Evolutionary conservation across 1,140 invertebrate genomes (phyloP).

Genomic region (Drosophila sp.): DNA sequence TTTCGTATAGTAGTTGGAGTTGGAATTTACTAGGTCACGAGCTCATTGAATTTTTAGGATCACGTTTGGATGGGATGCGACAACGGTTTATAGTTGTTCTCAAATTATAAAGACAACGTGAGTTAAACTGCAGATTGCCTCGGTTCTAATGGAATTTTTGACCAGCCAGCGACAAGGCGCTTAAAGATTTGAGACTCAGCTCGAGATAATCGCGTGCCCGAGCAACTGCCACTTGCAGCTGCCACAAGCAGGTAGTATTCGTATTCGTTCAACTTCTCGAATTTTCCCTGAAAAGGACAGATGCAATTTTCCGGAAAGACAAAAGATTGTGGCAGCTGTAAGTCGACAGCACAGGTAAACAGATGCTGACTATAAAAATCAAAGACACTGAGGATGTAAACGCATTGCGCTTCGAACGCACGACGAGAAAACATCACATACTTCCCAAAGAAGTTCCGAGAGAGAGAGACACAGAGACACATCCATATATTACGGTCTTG

Average conservation of each 20-base stretch:
- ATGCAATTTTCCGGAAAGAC: constrained; percentile 55
- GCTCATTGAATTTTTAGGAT: constrained; percentile 52
- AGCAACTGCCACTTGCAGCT: constrained; percentile 59
- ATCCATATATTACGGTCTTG: background rate
- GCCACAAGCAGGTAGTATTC: constrained; percentile 50
- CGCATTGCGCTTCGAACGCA: constrained; percentile 42
- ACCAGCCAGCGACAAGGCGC: background rate
- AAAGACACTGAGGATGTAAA: background rate
- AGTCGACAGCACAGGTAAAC: constrained; percentile 51
- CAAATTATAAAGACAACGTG: constrained; percentile 21
- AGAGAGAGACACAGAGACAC: too few species aligned
- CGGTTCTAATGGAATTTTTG: constrained; percentile 36
- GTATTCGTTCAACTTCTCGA: constrained; percentile 52
- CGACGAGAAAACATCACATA: constrained; percentile 31
- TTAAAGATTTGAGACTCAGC: constrained; percentile 5
- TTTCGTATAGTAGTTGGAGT: background rate
- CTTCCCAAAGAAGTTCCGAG: background rate
- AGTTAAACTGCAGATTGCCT: constrained; percentile 15
- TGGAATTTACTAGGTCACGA: constrained; percentile 38
- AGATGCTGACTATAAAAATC: constrained; percentile 51
- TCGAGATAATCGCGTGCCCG: constrained; percentile 60
- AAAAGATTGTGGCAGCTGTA: constrained; percentile 12
- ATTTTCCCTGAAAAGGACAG: constrained; percentile 13
- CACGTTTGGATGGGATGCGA: constrained; percentile 21
- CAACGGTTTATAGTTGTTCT: constrained; percentile 33